These are phyloP conservation scores for Aythya baeri DNA, from an alignment of 2,113 vertebrate species.

Conservation along the genomic window DNA sequence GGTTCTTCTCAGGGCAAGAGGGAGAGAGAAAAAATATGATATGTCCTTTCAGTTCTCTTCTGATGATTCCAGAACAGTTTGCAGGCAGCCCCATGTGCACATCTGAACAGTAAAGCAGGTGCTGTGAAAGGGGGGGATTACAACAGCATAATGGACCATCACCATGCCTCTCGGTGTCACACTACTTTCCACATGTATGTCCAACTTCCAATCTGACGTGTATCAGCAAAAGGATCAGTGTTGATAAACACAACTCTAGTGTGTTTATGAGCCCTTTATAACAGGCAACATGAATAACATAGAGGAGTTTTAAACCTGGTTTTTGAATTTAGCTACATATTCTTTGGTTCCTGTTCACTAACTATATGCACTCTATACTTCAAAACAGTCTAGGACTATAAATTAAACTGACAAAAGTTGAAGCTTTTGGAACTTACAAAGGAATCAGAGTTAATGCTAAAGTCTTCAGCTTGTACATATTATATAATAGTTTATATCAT, in stretches of 20 bases:
- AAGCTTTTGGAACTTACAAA: not conserved
- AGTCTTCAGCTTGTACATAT: not conserved
- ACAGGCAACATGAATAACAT: rapidly evolving
- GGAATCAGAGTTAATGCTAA: not conserved
- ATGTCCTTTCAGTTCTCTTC: not conserved
- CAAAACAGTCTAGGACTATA: not conserved
- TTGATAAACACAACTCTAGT: not conserved
- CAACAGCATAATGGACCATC: rapidly evolving
- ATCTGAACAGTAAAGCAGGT: not conserved
- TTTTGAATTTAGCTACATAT: not conserved
- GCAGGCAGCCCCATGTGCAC: rapidly evolving
- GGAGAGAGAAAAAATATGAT: not conserved
- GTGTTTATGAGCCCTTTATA: not conserved
- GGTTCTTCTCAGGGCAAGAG: not conserved
- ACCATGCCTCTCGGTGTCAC: not conserved
- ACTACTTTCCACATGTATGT: not conserved
- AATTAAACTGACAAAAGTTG: not conserved
- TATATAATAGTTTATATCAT: not conserved
- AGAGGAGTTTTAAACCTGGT: not conserved
- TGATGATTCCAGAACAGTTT: not conserved
- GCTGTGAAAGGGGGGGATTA: not conserved
- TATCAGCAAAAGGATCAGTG: not conserved
- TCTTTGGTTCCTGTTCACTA: not conserved
- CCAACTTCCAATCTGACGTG: rapidly evolving
- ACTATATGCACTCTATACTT: too few relatives aligned